A percentile compares a stretch with the other conserved stretches of the same genome.
These are phyloP conservation scores for Cisticola juncidis DNA, from an alignment of 2,113 vertebrate species.

Conservation along the genomic window DNA sequence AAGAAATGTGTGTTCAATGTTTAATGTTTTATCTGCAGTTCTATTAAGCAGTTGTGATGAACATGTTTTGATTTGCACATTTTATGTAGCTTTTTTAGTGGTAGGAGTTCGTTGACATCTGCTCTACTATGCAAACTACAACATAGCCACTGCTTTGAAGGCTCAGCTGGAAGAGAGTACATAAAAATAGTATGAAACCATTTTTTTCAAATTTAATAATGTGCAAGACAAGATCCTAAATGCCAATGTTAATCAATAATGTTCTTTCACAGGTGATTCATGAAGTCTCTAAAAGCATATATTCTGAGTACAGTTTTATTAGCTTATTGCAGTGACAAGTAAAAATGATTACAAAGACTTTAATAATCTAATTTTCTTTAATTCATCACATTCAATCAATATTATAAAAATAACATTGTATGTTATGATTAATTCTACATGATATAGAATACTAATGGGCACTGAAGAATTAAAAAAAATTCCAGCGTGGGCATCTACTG, in stretches of 20 bases:
- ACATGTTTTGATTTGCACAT: not conserved
- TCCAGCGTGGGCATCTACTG: conserved; percentile 29
- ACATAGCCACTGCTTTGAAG: not conserved
- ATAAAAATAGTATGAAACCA: not conserved
- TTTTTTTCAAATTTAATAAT: conserved; percentile 13
- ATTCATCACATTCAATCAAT: conserved; percentile 57
- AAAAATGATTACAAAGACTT: conserved; percentile 48
- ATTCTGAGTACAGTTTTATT: conserved; percentile 55
- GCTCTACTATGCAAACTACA: not conserved
- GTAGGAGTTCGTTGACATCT: not conserved
- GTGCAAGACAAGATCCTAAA: conserved; percentile 41
- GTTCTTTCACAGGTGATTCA: conserved; percentile 54
- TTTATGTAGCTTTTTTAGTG: not conserved
- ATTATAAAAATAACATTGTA: conserved; percentile 36
- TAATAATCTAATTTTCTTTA: conserved; percentile 63
- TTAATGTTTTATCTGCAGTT: not conserved
- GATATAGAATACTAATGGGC: conserved; percentile 55
- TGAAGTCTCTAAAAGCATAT: conserved; percentile 27
- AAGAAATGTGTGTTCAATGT: not conserved
- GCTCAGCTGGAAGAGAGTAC: not conserved
- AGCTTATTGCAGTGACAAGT: conserved; percentile 35
- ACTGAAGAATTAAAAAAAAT: conserved; percentile 60
- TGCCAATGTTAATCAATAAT: conserved; percentile 46
- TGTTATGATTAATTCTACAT: not conserved
- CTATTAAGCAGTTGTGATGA: not conserved